Evolutionary conservation across 2,113 vertebrate genomes (phyloP).

Genomic region (Pontoporia blainvillei): DNA sequence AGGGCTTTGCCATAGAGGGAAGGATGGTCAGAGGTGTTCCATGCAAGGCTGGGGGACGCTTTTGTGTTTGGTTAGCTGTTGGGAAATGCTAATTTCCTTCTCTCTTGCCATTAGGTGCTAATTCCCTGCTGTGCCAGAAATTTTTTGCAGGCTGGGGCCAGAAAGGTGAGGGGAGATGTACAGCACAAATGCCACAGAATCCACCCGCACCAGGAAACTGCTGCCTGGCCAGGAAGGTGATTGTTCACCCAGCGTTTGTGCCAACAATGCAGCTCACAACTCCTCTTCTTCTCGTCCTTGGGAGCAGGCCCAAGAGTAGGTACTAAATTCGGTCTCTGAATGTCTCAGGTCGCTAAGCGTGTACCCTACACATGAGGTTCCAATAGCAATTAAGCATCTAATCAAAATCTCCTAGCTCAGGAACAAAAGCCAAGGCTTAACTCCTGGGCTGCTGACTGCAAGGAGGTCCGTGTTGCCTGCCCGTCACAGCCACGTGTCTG

Average conservation of each 20-base stretch:
- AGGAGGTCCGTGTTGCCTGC: neutral
- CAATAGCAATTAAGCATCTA: conserved; percentile 38
- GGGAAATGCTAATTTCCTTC: conserved; percentile 68
- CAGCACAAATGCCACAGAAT: neutral
- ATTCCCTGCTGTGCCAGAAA: conserved; percentile 20
- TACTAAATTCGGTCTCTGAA: neutral
- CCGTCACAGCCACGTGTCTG: neutral
- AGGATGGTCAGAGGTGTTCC: conserved; percentile 33
- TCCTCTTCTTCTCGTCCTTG: neutral
- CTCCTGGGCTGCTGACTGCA: neutral
- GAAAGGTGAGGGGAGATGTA: conserved; percentile 34
- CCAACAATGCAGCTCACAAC: neutral
- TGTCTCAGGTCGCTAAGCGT: neutral
- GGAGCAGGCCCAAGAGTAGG: neutral
- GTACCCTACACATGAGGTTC: neutral
- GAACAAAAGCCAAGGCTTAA: neutral
- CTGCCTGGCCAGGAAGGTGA: neutral
- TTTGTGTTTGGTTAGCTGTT: conserved; percentile 60
- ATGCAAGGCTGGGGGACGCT: neutral
- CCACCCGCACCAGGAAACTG: neutral
- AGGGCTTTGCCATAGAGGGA: neutral
- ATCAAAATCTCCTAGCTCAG: neutral
- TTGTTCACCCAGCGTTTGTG: neutral
- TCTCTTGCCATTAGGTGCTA: conserved; percentile 44
- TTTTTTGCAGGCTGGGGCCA: neutral